Percentiles rank a stretch among this genome's conserved stretches.
Conservation (phyloP, 2,797 vertebrate genomes). For the Acanthis flammea region DNA sequence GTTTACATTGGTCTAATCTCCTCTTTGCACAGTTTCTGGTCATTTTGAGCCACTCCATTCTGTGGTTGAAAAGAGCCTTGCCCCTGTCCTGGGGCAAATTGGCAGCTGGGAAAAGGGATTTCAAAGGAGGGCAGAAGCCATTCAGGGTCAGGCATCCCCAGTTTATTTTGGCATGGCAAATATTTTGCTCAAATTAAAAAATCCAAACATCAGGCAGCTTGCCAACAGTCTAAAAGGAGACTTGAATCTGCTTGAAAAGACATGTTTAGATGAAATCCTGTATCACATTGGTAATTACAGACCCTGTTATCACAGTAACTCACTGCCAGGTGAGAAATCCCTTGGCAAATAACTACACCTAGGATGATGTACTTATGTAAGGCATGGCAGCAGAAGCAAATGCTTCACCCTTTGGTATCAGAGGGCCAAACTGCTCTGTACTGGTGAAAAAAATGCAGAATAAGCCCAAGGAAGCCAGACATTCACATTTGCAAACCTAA, state of each 20-base stretch:
- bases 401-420: neutral
- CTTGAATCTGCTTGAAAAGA: neutral
- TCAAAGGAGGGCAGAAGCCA: neutral
- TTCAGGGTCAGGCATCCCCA: neutral
- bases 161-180: neutral
- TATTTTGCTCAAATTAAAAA: neutral
- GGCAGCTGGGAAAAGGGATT: neutral
- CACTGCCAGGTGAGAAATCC: neutral
- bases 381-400: neutral
- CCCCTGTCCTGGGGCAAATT: neutral
- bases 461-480: neutral
- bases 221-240: neutral
- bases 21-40: neutral
- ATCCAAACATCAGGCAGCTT: neutral
- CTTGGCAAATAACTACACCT: neutral
- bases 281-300: neutral
- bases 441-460: neutral
- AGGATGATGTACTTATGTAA: neutral
- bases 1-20: neutral
- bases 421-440: neutral
- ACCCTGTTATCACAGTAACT: neutral
- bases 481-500: neutral
- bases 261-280: neutral
- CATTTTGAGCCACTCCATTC: neutral
- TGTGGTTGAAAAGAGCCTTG: neutral